Evolutionary conservation across 2,797 vertebrate species (phyloP).

Genomic region (Lycodopsis pacificus): DNA sequence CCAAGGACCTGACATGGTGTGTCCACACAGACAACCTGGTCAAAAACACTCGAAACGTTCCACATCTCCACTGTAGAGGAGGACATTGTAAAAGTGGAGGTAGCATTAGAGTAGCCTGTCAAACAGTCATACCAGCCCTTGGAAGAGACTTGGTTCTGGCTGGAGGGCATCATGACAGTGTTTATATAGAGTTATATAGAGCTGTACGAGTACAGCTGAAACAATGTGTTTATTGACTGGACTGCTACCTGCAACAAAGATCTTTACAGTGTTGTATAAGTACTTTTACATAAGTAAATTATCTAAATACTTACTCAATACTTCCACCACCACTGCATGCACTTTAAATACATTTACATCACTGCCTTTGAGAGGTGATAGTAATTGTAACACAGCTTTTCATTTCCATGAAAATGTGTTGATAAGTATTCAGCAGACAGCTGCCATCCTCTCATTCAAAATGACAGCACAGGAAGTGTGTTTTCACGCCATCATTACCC

Average conservation of each 20-base stretch:
- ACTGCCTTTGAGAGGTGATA: slow-evolving; percentile 9
- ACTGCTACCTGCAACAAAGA: too few species aligned
- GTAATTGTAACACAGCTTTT: slow-evolving; percentile 27
- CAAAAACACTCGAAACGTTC: not conserved
- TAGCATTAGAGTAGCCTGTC: too few species aligned
- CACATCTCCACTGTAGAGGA: not conserved
- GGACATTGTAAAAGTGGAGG: too few species aligned
- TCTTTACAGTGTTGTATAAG: not conserved
- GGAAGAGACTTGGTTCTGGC: too few species aligned
- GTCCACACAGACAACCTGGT: not conserved
- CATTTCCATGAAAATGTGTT: slow-evolving; percentile 61
- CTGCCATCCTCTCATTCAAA: slow-evolving; percentile 56
- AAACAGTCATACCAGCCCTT: too few species aligned
- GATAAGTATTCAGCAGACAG: slow-evolving; percentile 39
- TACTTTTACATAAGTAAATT: not conserved
- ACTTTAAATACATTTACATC: slow-evolving; percentile 1
- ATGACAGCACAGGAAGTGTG: slow-evolving; percentile 54
- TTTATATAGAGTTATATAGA: not conserved
- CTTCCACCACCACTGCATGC: not conserved
- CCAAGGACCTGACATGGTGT: not conserved
- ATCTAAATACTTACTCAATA: not conserved
- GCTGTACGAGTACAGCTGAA: not conserved
- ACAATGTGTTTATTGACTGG: not conserved
- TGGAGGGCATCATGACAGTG: too few species aligned
- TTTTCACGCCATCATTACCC: slow-evolving; percentile 62